phyloP scores from a whole-genome alignment of 2,888 invertebrate genomes.

The Conus canariensis region DNA sequence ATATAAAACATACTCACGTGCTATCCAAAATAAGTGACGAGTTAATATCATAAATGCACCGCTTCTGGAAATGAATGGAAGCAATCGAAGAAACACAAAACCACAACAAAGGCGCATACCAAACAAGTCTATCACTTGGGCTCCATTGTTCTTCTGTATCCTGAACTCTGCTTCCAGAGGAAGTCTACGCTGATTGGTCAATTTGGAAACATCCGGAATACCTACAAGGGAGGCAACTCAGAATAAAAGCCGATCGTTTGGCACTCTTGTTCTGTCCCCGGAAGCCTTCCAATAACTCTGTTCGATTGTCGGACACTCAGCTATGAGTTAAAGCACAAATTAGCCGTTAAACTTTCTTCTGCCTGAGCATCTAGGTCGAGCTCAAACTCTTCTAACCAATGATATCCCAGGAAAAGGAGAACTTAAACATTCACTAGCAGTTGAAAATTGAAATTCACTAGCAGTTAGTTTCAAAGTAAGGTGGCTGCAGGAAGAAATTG shows the following conservation, averaged over 20 bases:
- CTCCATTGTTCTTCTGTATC: background rate
- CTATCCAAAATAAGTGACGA: background rate
- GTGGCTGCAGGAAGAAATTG: no score
- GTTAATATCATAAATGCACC: background rate
- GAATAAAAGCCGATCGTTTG: background rate
- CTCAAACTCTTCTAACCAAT: no score
- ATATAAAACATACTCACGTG: background rate
- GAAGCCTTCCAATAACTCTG: background rate
- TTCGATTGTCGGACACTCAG: background rate
- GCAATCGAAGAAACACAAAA: background rate
- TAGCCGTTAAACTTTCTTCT: no score
- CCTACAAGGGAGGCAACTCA: background rate
- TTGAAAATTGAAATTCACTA: no score
- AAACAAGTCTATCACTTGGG: background rate
- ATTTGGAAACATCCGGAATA: background rate
- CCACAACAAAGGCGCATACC: background rate
- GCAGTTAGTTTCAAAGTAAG: no score
- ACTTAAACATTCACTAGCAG: no score
- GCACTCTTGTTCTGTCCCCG: background rate
- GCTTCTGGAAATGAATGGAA: background rate
- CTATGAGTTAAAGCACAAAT: background rate
- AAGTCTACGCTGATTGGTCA: background rate
- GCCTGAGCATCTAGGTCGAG: no score
- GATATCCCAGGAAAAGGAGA: no score
- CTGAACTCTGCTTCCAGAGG: background rate